Percentiles rank a stretch among this genome's conserved stretches.
Conservation (phyloP, 2,797 vertebrate species). For the Meriones psammophilus region DNA sequence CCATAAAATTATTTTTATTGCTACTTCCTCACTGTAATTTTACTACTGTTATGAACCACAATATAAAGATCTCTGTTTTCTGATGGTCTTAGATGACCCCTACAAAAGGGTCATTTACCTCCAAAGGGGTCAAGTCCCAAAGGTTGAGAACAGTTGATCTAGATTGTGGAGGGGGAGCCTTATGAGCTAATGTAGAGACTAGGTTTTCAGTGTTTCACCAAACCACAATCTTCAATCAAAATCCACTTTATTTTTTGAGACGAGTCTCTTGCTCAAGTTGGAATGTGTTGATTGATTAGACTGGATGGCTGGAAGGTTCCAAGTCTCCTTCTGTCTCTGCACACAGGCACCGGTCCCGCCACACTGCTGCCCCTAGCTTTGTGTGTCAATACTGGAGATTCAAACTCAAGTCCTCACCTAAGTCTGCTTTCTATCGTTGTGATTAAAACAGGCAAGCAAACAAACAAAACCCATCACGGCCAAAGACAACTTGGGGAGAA, state of each 20-base stretch:
- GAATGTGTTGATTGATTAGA: background rate
- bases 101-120: background rate
- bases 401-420: background rate
- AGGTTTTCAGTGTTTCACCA: background rate
- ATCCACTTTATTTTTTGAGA: background rate
- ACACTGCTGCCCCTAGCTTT: background rate
- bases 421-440: background rate
- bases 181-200: background rate
- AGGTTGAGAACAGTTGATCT: background rate
- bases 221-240: background rate
- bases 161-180: background rate
- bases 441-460: background rate
- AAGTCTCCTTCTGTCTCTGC: background rate
- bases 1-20: too few relatives aligned
- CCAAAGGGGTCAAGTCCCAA: background rate
- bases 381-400: background rate
- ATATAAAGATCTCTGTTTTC: background rate
- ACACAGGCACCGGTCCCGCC: too few relatives aligned
- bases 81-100: background rate
- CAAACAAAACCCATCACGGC: background rate
- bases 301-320: background rate
- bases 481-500: background rate
- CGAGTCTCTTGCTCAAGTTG: background rate
- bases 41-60: background rate
- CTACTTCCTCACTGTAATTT: background rate